A percentile compares a stretch with the other conserved stretches of the same genome.
These are phyloP conservation scores for Drosophila parvula DNA, from an alignment of 1,140 invertebrate genomes.

Conservation along the genomic window DNA sequence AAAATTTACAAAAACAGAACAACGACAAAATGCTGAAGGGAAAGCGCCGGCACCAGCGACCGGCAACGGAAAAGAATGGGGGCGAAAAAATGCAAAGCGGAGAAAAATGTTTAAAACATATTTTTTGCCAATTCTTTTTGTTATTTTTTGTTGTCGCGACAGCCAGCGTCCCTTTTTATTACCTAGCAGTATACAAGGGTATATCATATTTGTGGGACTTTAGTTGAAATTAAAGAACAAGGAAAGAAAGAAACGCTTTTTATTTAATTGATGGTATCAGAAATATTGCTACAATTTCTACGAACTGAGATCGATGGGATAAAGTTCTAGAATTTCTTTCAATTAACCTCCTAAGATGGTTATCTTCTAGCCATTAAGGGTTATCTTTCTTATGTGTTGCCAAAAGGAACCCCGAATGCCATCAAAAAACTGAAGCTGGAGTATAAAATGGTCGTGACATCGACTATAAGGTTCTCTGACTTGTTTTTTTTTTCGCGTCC, in stretches of 20 bases:
- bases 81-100: slow-evolving; percentile 68
- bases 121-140: slow-evolving; percentile 65
- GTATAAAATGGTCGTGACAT: not conserved
- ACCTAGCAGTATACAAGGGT: slow-evolving; percentile 1
- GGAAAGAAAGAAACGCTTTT: too few relatives aligned
- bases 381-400: not conserved
- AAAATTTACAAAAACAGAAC: slow-evolving; percentile 77
- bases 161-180: slow-evolving; percentile 24
- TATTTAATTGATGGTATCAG: too few relatives aligned
- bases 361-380: too few relatives aligned
- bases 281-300: not conserved
- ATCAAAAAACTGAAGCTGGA: not conserved
- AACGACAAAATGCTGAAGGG: slow-evolving; percentile 50
- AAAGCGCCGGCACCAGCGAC: slow-evolving; percentile 20
- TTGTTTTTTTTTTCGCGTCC: slow-evolving; percentile 33
- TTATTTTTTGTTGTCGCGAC: slow-evolving; percentile 51
- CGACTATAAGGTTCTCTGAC: too few relatives aligned
- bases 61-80: slow-evolving; percentile 25
- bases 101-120: slow-evolving; percentile 80
- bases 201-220: not conserved
- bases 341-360: too few relatives aligned
- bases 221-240: not conserved
- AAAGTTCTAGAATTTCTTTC: too few relatives aligned
- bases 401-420: not conserved
- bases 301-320: too few relatives aligned